Base-by-base conservation (phyloP, 2,797 vertebrate species). In the Fratercula arctica region DNA sequence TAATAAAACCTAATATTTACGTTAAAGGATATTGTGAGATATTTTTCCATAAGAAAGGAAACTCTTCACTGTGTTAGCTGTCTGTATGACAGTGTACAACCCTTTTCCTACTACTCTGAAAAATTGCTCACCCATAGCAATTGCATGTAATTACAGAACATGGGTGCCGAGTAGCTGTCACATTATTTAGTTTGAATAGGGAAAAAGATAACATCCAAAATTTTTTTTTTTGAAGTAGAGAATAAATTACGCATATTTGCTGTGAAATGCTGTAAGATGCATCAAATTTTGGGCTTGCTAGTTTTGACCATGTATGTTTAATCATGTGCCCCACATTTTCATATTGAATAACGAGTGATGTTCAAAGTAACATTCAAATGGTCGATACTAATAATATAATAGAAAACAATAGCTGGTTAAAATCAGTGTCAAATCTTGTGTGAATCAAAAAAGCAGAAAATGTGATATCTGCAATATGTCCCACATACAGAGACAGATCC, bases 371-470 rank as follows among this genome's bases (percentile, higher is more conserved):
- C 11, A 11, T 70, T 95, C 57, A 63, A 39, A 50, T 79, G 23
- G 54, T 43, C 14, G 33, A 35, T 82, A 25, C 37, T 85, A 89
- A 28, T 56, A 85, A 85, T 82, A 37, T 43, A 80, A 39, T 31
- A 80, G 50, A 86, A 95, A 53, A 63, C 45, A 69, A 76, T 82
- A 67, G 69, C 68, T 84, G 50, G 37, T 64, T 84, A 85, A 94
- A 92, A 80, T 20, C 35, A 85, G 35, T 45, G 88, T 97, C n/a
- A 85, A 66, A 93, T 92, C 74, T 89, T 66, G 31, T 53, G 37
- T 79, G 75, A 64, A 93, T 94, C 69, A 86, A 86, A 93, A 83
- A 83, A 61, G 48, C 50, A 75, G 77, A 75, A 90, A 90, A 91
- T 87, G 72, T 90, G 60, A 29, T 91, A 85, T 77, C 53, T 91